phyloP scores from a whole-genome alignment of 2,888 invertebrate species.

The Dione vanillae region DNA sequence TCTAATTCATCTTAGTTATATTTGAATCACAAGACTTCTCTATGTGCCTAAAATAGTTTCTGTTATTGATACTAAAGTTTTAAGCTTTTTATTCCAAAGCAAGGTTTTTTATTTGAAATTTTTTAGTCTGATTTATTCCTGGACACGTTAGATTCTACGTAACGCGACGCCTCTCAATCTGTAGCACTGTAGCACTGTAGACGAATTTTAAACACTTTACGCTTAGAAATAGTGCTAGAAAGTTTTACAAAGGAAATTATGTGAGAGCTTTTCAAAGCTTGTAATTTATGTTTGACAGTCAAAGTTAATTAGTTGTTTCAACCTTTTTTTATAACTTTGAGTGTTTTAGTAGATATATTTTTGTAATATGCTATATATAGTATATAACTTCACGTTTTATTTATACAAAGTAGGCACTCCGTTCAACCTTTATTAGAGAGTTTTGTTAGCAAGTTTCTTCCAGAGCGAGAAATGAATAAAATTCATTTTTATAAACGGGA shows the following conservation, averaged over 20 bases:
- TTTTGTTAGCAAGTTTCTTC: no score
- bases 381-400: no score
- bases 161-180: constrained; percentile 4
- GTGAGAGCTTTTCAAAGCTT: constrained; percentile 1
- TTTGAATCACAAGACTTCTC: no score
- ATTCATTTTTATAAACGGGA: no score
- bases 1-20: no score
- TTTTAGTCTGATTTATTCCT: constrained; percentile 6
- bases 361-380: no score
- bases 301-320: not conserved
- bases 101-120: not conserved
- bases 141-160: constrained; percentile 12
- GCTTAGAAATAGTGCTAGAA: not conserved
- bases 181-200: constrained; percentile 1
- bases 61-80: not conserved
- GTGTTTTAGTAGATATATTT: no score
- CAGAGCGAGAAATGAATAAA: no score
- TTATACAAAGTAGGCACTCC: no score
- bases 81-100: not conserved
- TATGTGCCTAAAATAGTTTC: not conserved
- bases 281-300: constrained; percentile 7
- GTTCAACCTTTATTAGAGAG: no score
- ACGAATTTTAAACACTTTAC: constrained; percentile 18
- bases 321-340: not conserved
- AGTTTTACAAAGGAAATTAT: constrained; percentile 21